phyloP scores from a whole-genome alignment of 2,797 vertebrate genomes.

The Telmatherina bonti region DNA sequence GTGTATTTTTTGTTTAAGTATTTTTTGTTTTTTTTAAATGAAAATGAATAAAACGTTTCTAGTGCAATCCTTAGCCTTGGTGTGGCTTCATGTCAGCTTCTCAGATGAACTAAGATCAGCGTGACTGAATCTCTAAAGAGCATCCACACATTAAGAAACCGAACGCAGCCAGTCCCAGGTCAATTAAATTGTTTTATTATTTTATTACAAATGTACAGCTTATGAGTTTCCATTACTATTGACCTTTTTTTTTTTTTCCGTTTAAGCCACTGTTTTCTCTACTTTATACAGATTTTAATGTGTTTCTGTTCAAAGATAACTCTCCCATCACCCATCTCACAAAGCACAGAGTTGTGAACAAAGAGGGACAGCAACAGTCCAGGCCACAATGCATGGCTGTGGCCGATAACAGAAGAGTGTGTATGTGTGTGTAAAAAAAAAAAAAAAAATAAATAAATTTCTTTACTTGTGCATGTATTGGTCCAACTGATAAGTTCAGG shows the following conservation, averaged over 20 bases:
- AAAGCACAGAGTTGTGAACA: slow-evolving; percentile 65
- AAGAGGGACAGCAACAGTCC: slow-evolving; percentile 64
- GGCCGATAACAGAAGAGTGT: slow-evolving; percentile 45
- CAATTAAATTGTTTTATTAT: slow-evolving; percentile 78
- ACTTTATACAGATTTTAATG: slow-evolving; percentile 82
- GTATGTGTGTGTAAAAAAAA: too few relatives aligned
- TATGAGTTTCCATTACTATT: slow-evolving; percentile 85
- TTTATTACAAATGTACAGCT: slow-evolving; percentile 91
- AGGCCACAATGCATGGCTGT: slow-evolving; percentile 61
- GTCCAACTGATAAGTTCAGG: slow-evolving; percentile 52
- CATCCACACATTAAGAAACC: neutral
- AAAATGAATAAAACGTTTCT: neutral
- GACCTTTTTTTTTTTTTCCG: slow-evolving; percentile 66
- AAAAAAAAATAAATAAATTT: too few relatives aligned
- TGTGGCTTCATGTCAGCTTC: neutral
- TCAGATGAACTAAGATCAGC: neutral
- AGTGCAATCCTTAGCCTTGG: neutral
- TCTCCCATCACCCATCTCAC: slow-evolving; percentile 80
- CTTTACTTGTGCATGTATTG: slow-evolving; percentile 61
- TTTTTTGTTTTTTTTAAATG: too few relatives aligned
- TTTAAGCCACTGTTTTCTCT: slow-evolving; percentile 79
- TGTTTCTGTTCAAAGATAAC: slow-evolving; percentile 78
- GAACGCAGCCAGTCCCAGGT: slow-evolving; percentile 8
- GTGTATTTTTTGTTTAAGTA: neutral
- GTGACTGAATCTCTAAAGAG: neutral